phyloP scores from a whole-genome alignment of 2,113 vertebrate species.

The Anguilla japonica region DNA sequence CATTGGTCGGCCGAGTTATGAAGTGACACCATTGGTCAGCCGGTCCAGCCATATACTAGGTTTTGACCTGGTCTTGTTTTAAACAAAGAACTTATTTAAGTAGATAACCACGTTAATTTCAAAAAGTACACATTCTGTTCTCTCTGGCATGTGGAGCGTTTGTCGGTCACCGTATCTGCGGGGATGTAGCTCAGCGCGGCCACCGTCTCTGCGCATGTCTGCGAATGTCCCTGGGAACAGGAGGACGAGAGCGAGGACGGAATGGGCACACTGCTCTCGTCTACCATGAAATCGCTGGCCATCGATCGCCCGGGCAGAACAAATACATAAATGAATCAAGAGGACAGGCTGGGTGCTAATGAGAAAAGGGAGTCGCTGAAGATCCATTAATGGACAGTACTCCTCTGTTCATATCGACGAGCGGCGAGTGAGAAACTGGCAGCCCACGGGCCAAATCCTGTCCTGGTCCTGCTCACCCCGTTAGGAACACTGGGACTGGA shows the following conservation, averaged over 20 bases:
- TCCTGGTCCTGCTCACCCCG: conserved; percentile 41
- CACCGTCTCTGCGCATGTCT: neutral
- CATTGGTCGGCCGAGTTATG: too few relatives aligned
- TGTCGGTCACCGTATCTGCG: neutral
- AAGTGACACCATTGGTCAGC: too few relatives aligned
- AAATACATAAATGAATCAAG: conserved; percentile 55
- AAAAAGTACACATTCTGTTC: too few relatives aligned
- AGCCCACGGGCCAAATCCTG: conserved; percentile 51
- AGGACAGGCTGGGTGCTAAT: conserved; percentile 27
- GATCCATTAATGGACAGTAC: conserved; percentile 58
- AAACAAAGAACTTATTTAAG: too few relatives aligned
- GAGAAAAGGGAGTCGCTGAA: conserved; percentile 40
- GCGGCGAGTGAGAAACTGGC: conserved; percentile 34
- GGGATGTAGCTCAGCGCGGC: neutral
- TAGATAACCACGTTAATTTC: too few relatives aligned
- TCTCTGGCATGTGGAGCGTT: neutral
- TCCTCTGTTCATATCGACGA: conserved; percentile 58
- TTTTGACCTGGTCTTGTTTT: too few relatives aligned
- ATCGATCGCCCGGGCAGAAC: conserved; percentile 63
- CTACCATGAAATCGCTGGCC: conserved; percentile 58
- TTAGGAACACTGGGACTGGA: conserved; percentile 35
- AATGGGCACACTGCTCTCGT: conserved; percentile 35
- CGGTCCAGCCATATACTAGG: too few relatives aligned
- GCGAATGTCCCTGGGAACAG: conserved; percentile 4
- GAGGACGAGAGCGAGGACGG: conserved; percentile 15